A percentile compares a stretch with the other conserved stretches of the same genome.
phyloP scores from a whole-genome alignment of 2,113 vertebrate species.

The Phalacrocorax aristotelis region DNA sequence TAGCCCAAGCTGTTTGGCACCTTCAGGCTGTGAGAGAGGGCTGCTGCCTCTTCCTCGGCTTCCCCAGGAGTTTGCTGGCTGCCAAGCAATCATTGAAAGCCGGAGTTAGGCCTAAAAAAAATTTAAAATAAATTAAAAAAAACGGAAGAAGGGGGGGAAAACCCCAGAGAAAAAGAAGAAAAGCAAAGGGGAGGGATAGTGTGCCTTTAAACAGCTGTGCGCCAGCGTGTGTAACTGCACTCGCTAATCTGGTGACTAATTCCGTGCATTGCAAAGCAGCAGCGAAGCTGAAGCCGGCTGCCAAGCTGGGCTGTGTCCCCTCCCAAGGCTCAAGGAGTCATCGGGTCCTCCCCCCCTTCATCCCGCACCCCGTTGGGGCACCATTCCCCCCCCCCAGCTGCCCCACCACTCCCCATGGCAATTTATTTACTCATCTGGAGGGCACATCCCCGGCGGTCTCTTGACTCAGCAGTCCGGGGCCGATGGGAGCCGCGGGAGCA shows the following conservation, averaged over 20 bases:
- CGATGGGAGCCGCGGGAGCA: constrained; percentile 49
- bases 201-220: constrained; percentile 70
- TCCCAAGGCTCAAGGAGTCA: constrained; percentile 36
- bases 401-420: background rate
- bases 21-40: background rate
- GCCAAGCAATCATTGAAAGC: background rate
- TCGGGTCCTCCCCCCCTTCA: background rate
- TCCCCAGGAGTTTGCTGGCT: background rate
- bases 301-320: constrained; percentile 36
- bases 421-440: constrained; percentile 72
- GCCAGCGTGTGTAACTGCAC: constrained; percentile 36
- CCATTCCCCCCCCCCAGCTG: background rate
- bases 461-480: constrained; percentile 69
- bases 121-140: background rate
- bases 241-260: constrained; percentile 71
- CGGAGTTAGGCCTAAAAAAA: background rate
- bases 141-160: fast-evolving
- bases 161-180: background rate
- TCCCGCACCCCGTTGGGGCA: background rate
- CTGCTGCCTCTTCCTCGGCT: background rate
- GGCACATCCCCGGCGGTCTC: constrained; percentile 56
- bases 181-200: background rate
- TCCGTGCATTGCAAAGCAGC: background rate
- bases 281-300: background rate
- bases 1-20: background rate